Percentiles rank a stretch among this genome's conserved stretches.
phyloP scores from a whole-genome alignment of 1,140 invertebrate genomes.

The Nylanderia fulva region DNA sequence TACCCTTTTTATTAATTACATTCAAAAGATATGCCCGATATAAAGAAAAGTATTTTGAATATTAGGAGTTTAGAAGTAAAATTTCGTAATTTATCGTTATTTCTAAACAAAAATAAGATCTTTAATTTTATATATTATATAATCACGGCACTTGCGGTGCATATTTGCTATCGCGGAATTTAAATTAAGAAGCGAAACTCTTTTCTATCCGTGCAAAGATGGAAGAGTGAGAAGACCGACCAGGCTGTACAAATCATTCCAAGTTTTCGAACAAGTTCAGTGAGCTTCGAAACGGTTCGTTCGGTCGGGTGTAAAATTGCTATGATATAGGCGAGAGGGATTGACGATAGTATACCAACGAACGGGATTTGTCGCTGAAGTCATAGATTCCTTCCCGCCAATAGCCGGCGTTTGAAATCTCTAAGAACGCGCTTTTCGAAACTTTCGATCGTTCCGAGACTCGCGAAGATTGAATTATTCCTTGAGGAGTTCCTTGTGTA shows the following conservation, averaged over 20 bases:
- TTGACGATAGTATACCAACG: constrained; percentile 28
- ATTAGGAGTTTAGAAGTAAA: neutral
- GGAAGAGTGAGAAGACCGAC: constrained; percentile 57
- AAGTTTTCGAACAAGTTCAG: constrained; percentile 79
- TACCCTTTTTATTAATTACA: neutral
- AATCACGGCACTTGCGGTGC: too few relatives aligned
- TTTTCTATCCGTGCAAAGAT: neutral
- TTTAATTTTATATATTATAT: too few relatives aligned
- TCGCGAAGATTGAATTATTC: constrained; percentile 81
- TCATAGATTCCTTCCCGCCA: constrained; percentile 53
- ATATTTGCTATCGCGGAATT: constrained; percentile 43
- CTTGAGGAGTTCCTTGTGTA: constrained; percentile 73
- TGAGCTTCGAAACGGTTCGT: constrained; percentile 75
- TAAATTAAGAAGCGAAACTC: constrained; percentile 74
- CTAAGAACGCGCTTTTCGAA: constrained; percentile 72
- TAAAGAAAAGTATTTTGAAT: neutral
- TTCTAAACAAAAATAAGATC: neutral
- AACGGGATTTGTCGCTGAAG: constrained; percentile 31
- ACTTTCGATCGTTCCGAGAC: constrained; percentile 76
- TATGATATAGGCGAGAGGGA: constrained; percentile 79
- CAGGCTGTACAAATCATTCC: constrained; percentile 81
- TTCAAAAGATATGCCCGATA: neutral
- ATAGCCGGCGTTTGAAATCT: constrained; percentile 69
- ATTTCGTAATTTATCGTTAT: neutral
- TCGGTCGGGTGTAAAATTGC: constrained; percentile 82